Percentiles rank a stretch among this genome's conserved stretches.
Evolutionary conservation across 2,797 vertebrate species (phyloP).

Genomic region (Florisuga fusca): DNA sequence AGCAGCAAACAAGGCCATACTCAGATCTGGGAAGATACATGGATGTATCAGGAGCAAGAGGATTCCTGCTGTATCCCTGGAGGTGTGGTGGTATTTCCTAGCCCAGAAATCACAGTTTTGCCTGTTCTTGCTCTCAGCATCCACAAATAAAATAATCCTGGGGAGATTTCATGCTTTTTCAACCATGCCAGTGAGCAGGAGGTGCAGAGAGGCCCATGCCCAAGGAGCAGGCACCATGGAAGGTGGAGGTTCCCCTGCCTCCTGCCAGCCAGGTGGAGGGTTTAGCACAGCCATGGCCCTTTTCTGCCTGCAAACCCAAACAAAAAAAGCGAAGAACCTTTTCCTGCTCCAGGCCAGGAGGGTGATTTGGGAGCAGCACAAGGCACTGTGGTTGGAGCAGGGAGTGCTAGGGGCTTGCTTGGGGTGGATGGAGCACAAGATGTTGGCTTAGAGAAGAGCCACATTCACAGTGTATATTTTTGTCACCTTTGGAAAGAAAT

Average conservation of each 20-base stretch:
- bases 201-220: neutral
- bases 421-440: neutral
- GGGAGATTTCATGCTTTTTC: neutral
- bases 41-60: neutral
- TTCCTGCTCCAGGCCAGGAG: neutral
- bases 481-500: accelerated
- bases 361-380: neutral
- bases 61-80: neutral
- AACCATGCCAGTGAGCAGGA: neutral
- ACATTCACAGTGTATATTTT: accelerated
- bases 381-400: neutral
- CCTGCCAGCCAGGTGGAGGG: neutral
- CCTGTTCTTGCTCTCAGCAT: neutral
- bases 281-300: too few relatives aligned
- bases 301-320: neutral
- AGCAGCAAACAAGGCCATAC: neutral
- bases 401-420: accelerated
- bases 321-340: neutral
- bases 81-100: neutral
- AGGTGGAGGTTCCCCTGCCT: neutral
- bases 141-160: neutral
- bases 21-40: neutral
- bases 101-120: neutral
- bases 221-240: neutral
- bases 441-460: neutral